Evolutionary conservation across 1,140 invertebrate genomes (phyloP), one percentile per base, ranked within the genome.

Genomic region (Rhynchophorus ferrugineus): DNA sequence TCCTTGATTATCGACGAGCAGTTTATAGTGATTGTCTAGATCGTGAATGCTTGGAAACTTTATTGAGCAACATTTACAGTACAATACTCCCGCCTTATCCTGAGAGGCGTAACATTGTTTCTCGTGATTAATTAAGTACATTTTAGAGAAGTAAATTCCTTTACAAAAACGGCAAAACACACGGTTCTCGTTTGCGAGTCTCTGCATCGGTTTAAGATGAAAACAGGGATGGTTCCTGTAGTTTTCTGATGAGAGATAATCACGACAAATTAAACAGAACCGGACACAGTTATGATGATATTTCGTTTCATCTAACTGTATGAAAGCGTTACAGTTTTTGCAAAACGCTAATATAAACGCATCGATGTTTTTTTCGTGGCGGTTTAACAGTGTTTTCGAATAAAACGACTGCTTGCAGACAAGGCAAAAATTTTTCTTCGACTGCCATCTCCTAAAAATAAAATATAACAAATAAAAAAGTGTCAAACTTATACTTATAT

Each of bases 361-460:
- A 24, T 44, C 29, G 3, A 38, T 21, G 35, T 41, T 41, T 20
- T 41, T 41, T 19, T 41, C 16, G 34, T 60, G 59, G 2, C 36
- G 38, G 22, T 58, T 60, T 41, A 55, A 42, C 35, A 51, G 33
- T 9, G 56, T 48, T 46, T 56, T 58, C 1, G 51, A 55, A 39
- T 54, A 37, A 49, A 56, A 58, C 8, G 20, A 34, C 18, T 56
- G 54, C 1, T 41, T 44, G 36, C 57, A 61, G n/a, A 67, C 16
- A 3, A 5, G 3, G 14, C 43, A 45, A 16, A 8, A n/a, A 24
- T 33, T 56, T 8, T 2, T 29, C 13, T 9, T 39, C n/a, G n/a
- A n/a, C n/a, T n/a, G 17, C 14, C 20, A 11, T 9, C 16, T 3
- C 35, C 35, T 37, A 37, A 37, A 37, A 37, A 37, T n/a, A n/a